phyloP scores from a whole-genome alignment of 2,888 invertebrate species.

The Aporophyla nigra region DNA sequence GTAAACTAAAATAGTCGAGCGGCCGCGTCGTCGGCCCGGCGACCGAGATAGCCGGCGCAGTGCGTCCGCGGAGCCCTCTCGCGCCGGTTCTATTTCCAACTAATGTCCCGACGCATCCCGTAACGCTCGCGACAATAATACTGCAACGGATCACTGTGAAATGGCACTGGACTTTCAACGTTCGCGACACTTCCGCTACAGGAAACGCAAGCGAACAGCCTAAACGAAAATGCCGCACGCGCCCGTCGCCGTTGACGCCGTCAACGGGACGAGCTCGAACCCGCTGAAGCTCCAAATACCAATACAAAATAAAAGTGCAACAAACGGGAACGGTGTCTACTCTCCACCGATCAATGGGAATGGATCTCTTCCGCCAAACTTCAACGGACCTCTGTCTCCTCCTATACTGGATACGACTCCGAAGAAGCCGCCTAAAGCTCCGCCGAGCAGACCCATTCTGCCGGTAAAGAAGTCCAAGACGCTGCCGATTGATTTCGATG shows the following conservation, averaged over 20 bases:
- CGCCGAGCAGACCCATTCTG: conserved; percentile 81
- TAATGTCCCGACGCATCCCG: conserved; percentile 86
- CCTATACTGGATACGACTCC: conserved; percentile 84
- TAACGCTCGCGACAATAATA: conserved; percentile 84
- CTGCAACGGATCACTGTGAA: conserved; percentile 83
- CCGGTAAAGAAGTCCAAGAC: conserved; percentile 88
- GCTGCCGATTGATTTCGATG: conserved; percentile 86
- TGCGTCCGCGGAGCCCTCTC: conserved; percentile 88
- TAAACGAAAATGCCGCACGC: conserved; percentile 84
- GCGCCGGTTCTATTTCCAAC: conserved; percentile 90
- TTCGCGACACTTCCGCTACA: conserved; percentile 86
- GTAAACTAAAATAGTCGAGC: conserved; percentile 90
- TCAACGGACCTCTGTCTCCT: conserved; percentile 84
- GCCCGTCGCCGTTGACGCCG: conserved; percentile 68
- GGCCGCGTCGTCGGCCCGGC: conserved; percentile 84
- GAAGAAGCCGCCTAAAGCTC: conserved; percentile 87
- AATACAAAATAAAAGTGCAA: conserved; percentile 74
- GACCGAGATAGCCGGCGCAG: conserved; percentile 90
- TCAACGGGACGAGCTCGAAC: conserved; percentile 70
- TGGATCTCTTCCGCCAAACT: conserved; percentile 76
- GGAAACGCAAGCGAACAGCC: conserved; percentile 83
- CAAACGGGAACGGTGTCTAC: conserved; percentile 71
- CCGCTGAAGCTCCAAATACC: conserved; percentile 84
- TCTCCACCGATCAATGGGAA: conserved; percentile 75
- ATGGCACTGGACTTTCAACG: conserved; percentile 89